Conservation (phyloP, 2,113 vertebrate species). For the Cyprinodon variegatus region DNA sequence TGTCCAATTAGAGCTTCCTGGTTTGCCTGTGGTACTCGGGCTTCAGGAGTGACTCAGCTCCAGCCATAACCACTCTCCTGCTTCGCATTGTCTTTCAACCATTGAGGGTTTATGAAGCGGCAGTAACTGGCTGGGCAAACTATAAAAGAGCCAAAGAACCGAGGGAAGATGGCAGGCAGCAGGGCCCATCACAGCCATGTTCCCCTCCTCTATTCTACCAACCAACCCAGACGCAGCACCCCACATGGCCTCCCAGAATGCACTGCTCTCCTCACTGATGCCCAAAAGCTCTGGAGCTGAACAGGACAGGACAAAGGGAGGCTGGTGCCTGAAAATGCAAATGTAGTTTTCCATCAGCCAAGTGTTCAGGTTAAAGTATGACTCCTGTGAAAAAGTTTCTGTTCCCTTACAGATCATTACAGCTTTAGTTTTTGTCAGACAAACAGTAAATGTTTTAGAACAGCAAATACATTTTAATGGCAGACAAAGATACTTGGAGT, state of each 20-base stretch:
- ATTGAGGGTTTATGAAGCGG: constrained; percentile 79
- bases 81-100: constrained; percentile 68
- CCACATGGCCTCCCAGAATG: constrained; percentile 64
- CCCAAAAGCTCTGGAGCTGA: constrained; percentile 48
- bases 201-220: constrained; percentile 47
- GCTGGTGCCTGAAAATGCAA: constrained; percentile 64
- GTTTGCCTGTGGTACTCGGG: constrained; percentile 47
- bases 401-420: constrained; percentile 4
- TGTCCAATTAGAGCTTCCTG: constrained; percentile 31
- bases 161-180: constrained; percentile 66
- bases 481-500: no score
- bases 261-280: constrained; percentile 51
- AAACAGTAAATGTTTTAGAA: no score
- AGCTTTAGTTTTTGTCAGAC: no score
- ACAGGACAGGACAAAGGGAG: constrained; percentile 18
- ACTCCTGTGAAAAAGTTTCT: constrained; percentile 15
- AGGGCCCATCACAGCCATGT: constrained; percentile 51
- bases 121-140: constrained; percentile 76
- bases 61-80: constrained; percentile 71
- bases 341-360: constrained; percentile 61
- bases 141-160: constrained; percentile 65
- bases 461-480: no score
- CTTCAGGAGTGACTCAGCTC: constrained; percentile 75
- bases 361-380: constrained; percentile 39
- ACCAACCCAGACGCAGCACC: constrained; percentile 50